Evolutionary conservation across 2,888 invertebrate species (phyloP).

Genomic region (Nemotelus pantherinus): DNA sequence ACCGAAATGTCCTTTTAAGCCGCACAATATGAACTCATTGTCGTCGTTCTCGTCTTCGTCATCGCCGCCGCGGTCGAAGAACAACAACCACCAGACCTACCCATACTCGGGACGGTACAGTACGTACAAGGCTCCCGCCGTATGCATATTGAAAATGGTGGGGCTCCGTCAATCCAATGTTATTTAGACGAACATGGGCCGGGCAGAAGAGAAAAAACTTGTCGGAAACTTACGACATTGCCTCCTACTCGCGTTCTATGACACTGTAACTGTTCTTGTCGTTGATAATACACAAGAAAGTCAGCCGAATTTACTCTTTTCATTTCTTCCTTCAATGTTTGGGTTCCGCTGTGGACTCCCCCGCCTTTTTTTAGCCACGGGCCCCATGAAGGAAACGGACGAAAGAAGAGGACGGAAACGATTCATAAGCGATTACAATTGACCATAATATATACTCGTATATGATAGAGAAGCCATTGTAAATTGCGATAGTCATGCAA

Average conservation of each 20-base stretch:
- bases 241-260: background rate
- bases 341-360: no score
- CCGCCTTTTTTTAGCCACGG: no score
- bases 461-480: background rate
- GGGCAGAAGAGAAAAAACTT: conserved; percentile 11
- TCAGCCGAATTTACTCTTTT: conserved; percentile 24
- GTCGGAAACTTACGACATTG: conserved; percentile 30
- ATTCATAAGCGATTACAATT: conserved; percentile 21
- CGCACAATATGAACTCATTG: conserved; percentile 9
- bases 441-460: background rate
- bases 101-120: background rate
- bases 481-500: no score
- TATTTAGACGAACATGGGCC: conserved; percentile 33
- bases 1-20: conserved; percentile 28
- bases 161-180: conserved; percentile 7
- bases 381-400: no score
- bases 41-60: no score
- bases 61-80: background rate
- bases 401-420: background rate
- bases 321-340: background rate
- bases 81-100: conserved; percentile 3
- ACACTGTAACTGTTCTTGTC: no score
- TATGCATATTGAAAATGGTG: conserved; percentile 33
- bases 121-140: no score
- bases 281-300: no score